phyloP scores from a whole-genome alignment of 1,140 invertebrate species.

The Drosophila dunni region DNA sequence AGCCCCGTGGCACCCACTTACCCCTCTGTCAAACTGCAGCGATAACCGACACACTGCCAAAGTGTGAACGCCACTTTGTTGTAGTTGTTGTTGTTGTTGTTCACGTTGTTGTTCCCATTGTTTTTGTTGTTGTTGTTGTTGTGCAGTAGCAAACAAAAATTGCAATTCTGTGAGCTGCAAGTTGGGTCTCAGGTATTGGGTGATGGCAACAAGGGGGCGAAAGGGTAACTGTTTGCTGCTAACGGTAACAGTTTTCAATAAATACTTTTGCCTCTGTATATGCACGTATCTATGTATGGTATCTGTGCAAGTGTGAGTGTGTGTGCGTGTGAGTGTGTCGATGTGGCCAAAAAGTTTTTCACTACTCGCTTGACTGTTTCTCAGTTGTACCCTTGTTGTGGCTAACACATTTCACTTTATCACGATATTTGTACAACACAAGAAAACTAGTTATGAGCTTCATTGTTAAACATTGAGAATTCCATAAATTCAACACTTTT shows the following conservation, averaged over 20 bases:
- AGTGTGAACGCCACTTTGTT: conserved; percentile 51
- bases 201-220: background rate
- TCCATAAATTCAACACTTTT: conserved; percentile 15
- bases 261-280: conserved; percentile 67
- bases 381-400: conserved; percentile 45
- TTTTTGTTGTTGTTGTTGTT: conserved; percentile 18
- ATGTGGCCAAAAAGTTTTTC: conserved; percentile 64
- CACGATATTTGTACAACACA: conserved; percentile 31
- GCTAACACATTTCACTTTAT: conserved; percentile 52
- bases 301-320: conserved; percentile 33
- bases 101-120: conserved; percentile 16
- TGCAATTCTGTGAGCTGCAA: conserved; percentile 50
- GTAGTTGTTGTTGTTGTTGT: conserved; percentile 32
- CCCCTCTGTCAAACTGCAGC: conserved; percentile 37
- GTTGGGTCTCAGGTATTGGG: conserved; percentile 33
- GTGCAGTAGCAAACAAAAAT: conserved; percentile 59
- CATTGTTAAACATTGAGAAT: conserved; percentile 2
- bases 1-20: conserved; percentile 32
- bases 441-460: conserved; percentile 11
- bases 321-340: conserved; percentile 24
- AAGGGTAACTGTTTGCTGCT: conserved; percentile 66
- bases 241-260: conserved; percentile 82
- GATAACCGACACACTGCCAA: conserved; percentile 60
- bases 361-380: conserved; percentile 69
- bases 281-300: background rate